These are phyloP conservation scores for Bergia puertoricense DNA, from an alignment of 92 coral and sea anemone species.

Conservation along the genomic window DNA sequence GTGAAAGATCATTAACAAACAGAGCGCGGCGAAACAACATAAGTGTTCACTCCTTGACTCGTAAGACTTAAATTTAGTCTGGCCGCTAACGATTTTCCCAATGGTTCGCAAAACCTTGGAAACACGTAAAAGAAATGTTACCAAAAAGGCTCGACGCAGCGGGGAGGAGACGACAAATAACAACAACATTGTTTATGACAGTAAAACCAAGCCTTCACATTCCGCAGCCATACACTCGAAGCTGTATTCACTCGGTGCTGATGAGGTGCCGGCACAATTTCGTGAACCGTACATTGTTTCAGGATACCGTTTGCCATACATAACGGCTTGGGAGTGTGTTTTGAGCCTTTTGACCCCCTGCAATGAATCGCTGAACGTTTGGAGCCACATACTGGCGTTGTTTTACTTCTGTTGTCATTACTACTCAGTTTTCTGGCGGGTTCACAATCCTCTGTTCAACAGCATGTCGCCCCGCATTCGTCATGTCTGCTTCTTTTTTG, in stretches of 20 bases:
- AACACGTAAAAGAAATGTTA: slow-evolving; percentile 11
- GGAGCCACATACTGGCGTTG: slow-evolving; percentile 82
- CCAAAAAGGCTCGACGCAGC: not conserved
- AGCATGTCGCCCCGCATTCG: slow-evolving; percentile 86
- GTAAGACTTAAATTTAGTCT: not conserved
- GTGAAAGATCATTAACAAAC: not conserved
- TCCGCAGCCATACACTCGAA: not conserved
- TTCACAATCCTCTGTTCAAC: slow-evolving; percentile 74
- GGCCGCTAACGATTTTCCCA: not conserved
- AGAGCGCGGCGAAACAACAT: not conserved
- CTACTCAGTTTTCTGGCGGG: slow-evolving; percentile 53
- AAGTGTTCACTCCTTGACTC: not conserved
- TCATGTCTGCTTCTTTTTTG: slow-evolving; percentile 94
- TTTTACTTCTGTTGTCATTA: slow-evolving; percentile 63
- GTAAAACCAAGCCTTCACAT: not conserved
- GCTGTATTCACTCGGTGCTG: slow-evolving; percentile 48
- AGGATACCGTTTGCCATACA: slow-evolving; percentile 87
- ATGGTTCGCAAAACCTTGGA: slow-evolving; percentile 28
- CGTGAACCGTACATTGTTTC: slow-evolving; percentile 85
- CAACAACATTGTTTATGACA: not conserved
- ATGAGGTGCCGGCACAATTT: slow-evolving; percentile 78
- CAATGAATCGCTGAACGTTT: slow-evolving; percentile 92
- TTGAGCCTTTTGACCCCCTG: slow-evolving; percentile 65
- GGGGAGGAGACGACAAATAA: not conserved
- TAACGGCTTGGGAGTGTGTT: slow-evolving; percentile 70